phyloP scores from a whole-genome alignment of 2,888 invertebrate genomes.

The Cantharis flavilabris region DNA sequence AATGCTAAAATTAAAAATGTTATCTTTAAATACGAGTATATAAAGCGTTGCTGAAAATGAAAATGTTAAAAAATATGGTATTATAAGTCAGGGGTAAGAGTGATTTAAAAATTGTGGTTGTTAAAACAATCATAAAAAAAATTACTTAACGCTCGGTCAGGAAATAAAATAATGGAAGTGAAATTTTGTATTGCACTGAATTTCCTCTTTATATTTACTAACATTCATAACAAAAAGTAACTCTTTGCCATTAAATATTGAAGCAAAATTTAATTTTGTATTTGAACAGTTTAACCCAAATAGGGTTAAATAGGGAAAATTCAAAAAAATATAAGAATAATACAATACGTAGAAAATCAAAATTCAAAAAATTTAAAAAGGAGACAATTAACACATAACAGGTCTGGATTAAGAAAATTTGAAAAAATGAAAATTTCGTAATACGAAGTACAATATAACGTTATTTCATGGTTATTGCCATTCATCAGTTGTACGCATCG shows the following conservation, averaged over 20 bases:
- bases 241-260: not conserved
- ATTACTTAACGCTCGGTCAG: not conserved
- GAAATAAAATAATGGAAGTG: not conserved
- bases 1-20: not conserved
- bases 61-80: not conserved
- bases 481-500: no score
- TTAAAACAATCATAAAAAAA: not conserved
- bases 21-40: not conserved
- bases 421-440: no score
- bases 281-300: not conserved
- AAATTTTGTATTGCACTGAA: not conserved
- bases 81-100: not conserved
- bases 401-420: no score
- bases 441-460: no score
- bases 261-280: not conserved
- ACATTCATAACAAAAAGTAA: not conserved
- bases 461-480: no score
- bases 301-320: not conserved
- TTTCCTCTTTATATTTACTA: not conserved
- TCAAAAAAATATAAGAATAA: no score
- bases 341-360: no score
- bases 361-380: no score
- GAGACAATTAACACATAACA: no score
- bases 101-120: not conserved
- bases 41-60: not conserved